Base-by-base conservation (phyloP, 35 echinoderm and acorn worm species). In the Lytechinus pictus region DNA sequence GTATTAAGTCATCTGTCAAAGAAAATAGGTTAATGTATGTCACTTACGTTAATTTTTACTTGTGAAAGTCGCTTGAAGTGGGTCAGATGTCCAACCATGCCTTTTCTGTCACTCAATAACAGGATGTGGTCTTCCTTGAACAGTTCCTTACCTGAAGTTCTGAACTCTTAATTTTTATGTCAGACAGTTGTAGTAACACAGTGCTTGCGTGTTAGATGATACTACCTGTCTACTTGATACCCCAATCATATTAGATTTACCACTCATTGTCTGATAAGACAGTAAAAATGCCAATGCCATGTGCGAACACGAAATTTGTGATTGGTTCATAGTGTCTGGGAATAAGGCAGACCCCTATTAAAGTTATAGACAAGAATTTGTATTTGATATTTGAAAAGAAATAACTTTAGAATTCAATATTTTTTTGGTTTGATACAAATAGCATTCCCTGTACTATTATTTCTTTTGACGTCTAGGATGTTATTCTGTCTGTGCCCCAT, bases 61-160 rank as follows among this genome's bases (percentile, higher is more conserved):
- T 79, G 66, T 79, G 66, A 79, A 79, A 79, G 66, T 79, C 7
- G 66, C 19, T 79, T 24, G 16, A 79, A 79, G 66, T 79, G 14
- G 66, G 66, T 79, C 66, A 79, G 66, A 79, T 79, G 66, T 79
- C 66, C 66, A 44, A 44, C 33, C 33, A 79, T n/a, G 8, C n/a
- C 66, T 79, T 79, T 79, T 79, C 21, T 16, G 66, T 79, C 66
- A 79, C 66, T 79, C 66, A 79, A 79, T 79, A 79, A 79, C 66
- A 79, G 66, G 66, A 79, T 79, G 66, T 79, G 66, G 66, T 79
- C 66, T 79, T 24, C 66, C 66, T 79, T 24, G 19, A 79, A 79
- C 66, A 79, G 66, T 79, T 79, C 66, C 66, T 79, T 79, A 8
- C 66, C 66, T n/a, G 66, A 79, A 6, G 19, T 79, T 24, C 66